phyloP scores from a whole-genome alignment of 2,888 invertebrate species.

The Ctena decussata region DNA sequence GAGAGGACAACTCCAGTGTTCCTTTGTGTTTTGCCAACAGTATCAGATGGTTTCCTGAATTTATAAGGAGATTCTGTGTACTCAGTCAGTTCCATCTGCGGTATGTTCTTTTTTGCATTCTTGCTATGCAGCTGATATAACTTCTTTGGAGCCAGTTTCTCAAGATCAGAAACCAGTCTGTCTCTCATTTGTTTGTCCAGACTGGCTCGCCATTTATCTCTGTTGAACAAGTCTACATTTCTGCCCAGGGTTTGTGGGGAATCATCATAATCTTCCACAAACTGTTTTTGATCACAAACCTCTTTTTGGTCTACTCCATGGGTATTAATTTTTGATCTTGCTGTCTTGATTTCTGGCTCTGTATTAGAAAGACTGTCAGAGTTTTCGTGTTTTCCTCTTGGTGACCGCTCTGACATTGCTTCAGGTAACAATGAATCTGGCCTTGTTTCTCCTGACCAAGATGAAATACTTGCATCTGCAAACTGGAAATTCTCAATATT shows the following conservation, averaged over 20 bases:
- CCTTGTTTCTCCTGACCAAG: neutral
- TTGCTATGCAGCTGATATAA: constrained; percentile 51
- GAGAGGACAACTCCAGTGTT: neutral
- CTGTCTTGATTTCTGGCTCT: neutral
- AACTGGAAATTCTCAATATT: constrained; percentile 34
- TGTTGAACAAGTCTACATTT: constrained; percentile 63
- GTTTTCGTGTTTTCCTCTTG: neutral
- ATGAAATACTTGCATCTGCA: neutral
- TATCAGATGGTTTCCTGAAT: constrained; percentile 48
- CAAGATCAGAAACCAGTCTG: constrained; percentile 40
- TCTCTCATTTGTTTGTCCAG: constrained; percentile 53
- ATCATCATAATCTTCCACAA: constrained; percentile 44
- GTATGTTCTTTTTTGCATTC: constrained; percentile 32
- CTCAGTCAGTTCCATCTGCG: constrained; percentile 49
- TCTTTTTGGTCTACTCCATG: neutral
- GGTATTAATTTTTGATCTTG: neutral
- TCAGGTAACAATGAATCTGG: neutral
- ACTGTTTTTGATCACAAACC: too few relatives aligned
- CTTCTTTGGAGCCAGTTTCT: constrained; percentile 58
- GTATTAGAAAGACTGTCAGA: neutral
- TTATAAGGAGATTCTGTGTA: constrained; percentile 69
- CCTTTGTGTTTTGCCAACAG: neutral
- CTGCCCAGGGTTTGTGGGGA: constrained; percentile 66
- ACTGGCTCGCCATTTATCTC: constrained; percentile 60
- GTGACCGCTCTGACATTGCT: neutral